phyloP scores from a whole-genome alignment of 1,140 invertebrate species.

The Seison nebaliae region DNA sequence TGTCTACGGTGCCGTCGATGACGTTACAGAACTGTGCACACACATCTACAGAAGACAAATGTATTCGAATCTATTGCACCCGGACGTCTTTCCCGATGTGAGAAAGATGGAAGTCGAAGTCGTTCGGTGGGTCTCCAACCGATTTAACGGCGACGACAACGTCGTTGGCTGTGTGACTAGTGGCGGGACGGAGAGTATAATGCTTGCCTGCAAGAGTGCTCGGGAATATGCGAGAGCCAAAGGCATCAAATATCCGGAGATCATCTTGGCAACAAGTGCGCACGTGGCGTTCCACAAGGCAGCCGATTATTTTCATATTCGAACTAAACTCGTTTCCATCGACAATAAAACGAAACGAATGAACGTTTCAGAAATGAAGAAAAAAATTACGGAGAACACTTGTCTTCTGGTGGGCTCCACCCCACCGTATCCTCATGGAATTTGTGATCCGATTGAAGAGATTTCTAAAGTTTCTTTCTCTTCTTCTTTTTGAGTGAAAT shows the following conservation, averaged over 20 bases:
- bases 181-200: constrained; percentile 85
- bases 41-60: constrained; percentile 56
- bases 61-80: constrained; percentile 82
- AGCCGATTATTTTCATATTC: constrained; percentile 54
- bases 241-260: constrained; percentile 63
- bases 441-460: constrained; percentile 61
- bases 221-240: constrained; percentile 52
- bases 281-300: constrained; percentile 95
- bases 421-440: constrained; percentile 82
- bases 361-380: constrained; percentile 47
- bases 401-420: constrained; percentile 74
- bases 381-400: constrained; percentile 56
- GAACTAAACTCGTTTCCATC: constrained; percentile 46
- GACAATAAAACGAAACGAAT: constrained; percentile 43
- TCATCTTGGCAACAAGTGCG: constrained; percentile 58
- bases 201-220: constrained; percentile 81
- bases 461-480: constrained; percentile 36
- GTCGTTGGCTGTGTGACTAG: constrained; percentile 70
- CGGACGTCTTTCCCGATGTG: constrained; percentile 78
- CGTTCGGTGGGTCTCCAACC: constrained; percentile 50
- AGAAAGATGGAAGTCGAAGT: constrained; percentile 97
- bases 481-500: too few species aligned
- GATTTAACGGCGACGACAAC: constrained; percentile 58
- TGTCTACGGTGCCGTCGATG: constrained; percentile 7
- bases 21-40: constrained; percentile 3